Percentiles rank a stretch among this genome's conserved stretches.
Evolutionary conservation across 2,888 invertebrate species (phyloP).

Genomic region (Pterostichus madidus): DNA sequence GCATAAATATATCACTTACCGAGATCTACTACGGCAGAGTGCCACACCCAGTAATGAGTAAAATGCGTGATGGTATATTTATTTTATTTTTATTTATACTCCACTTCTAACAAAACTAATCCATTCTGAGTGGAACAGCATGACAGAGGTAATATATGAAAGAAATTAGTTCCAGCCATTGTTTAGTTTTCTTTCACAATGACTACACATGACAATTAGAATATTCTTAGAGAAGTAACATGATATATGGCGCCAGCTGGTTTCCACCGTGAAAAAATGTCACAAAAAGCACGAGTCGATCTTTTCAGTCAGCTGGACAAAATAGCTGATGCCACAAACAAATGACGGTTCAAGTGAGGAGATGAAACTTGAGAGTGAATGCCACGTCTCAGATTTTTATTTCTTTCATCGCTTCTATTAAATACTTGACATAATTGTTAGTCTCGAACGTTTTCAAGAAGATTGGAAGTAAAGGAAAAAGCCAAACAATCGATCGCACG

Average conservation of each 20-base stretch:
- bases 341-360: constrained; percentile 25
- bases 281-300: constrained; percentile 28
- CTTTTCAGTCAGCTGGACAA: constrained; percentile 37
- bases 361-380: constrained; percentile 25
- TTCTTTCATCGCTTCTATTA: constrained; percentile 27
- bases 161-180: constrained; percentile 45
- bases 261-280: constrained; percentile 9
- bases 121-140: constrained; percentile 5
- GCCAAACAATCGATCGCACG: no score
- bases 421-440: background rate
- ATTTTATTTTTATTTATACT: no score
- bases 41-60: no score
- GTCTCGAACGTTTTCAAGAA: no score
- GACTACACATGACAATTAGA: constrained; percentile 48
- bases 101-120: no score
- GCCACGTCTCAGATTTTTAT: constrained; percentile 40
- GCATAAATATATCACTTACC: no score
- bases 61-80: no score
- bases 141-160: constrained; percentile 25
- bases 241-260: constrained; percentile 39
- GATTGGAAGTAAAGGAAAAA: background rate
- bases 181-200: constrained; percentile 43
- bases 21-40: no score
- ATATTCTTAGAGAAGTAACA: constrained; percentile 28
- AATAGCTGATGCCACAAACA: background rate